Evolutionary conservation across 1,140 invertebrate species (phyloP).

Genomic region (Neoseiulus cucumeris): DNA sequence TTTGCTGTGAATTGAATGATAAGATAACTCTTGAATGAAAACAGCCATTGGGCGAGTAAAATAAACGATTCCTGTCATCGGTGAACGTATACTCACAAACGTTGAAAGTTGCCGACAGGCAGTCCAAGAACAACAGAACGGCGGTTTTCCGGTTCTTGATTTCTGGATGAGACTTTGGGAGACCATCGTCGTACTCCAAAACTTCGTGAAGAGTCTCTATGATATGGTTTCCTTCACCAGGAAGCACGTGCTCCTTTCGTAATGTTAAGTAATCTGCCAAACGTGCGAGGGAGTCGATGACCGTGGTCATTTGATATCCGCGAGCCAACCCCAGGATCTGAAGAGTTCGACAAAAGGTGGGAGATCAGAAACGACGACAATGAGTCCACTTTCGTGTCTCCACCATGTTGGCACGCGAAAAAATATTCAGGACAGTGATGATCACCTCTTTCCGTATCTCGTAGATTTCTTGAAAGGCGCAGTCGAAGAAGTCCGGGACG

Average conservation of each 20-base stretch:
- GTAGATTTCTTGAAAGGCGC: not conserved
- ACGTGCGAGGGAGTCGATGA: not conserved
- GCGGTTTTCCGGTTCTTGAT: not conserved
- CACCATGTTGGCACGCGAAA: not conserved
- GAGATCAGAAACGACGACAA: not conserved
- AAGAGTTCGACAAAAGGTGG: not conserved
- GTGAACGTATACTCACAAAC: not conserved
- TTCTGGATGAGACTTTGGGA: not conserved
- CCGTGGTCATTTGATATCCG: constrained; percentile 3
- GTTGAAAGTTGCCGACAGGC: not conserved
- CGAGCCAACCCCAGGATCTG: not conserved
- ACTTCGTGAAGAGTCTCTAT: constrained; percentile 6
- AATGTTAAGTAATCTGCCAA: not conserved
- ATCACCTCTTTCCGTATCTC: not conserved
- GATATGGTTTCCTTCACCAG: not conserved
- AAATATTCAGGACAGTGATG: not conserved
- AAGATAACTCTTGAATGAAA: no score
- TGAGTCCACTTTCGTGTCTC: no score
- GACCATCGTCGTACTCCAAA: not conserved
- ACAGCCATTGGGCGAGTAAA: no score
- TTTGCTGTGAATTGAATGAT: not conserved
- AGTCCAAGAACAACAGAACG: not conserved
- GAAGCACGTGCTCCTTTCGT: not conserved
- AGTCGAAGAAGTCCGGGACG: not conserved
- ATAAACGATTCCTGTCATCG: no score